Base-by-base conservation (phyloP, 2,888 invertebrate species). In the Euplexia lucipara region DNA sequence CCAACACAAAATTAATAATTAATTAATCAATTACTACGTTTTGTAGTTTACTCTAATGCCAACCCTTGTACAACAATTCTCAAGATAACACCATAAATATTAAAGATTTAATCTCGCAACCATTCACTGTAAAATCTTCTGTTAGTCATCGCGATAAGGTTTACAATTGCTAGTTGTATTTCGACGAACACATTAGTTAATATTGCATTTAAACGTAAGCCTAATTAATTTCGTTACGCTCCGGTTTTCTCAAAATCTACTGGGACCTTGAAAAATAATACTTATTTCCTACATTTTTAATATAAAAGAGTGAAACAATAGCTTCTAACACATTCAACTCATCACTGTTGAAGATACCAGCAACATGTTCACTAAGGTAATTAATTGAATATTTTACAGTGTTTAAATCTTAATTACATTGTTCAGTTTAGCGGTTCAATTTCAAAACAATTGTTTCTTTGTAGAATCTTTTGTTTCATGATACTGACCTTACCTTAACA, bases 321-420 rank as follows among this genome's bases (percentile, higher is more conserved):
- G 83, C 52, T 69, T 58, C 63, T 76, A 78, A 81, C 77, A 85
- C 89, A 91, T 86, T 90, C 88, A 80, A 83, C 83, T 85, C 87
- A 87, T 87, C 84, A 86, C 81, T 75, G 76, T 83, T 85, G 86
- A 88, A 87, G 84, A 81, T 73, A 84, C 83, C 79, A 88, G 78
- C 87, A 89, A 86, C 75, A 91, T 91, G 91, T 89, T 88, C 77
- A 82, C 88, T 70, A 91, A 91, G 90, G 91, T 91, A 88, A 88
- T 82, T 91, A 88, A 88, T 83, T 68, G 47, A 44, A 59, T 58
- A 67, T 65, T 72, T 52, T 52, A 70, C 59, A 66, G 57, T 66
- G 44, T 66, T 75, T 62, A 70, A 79, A 57, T 73, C 51, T 48
- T 52, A 53, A 65, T 48, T 61, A 39, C 37, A 56, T 57, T 70